Evolutionary conservation across 2,113 vertebrate genomes (phyloP), one percentile per base, ranked within the genome.

Genomic region (Archocentrus centrarchus): DNA sequence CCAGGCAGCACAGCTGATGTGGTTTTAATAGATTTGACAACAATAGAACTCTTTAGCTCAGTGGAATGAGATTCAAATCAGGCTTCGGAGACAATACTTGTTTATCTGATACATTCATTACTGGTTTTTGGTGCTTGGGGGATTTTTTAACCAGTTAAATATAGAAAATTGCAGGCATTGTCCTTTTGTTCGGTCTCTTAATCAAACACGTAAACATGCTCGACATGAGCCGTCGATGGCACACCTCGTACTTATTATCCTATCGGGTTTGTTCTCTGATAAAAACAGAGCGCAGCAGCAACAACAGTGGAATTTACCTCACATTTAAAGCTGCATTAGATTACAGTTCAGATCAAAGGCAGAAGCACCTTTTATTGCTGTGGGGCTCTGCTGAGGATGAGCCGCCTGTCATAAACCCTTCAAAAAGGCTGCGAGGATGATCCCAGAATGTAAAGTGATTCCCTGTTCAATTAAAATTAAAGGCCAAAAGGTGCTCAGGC

Each of bases 371-470:
- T 13, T 80, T 62, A 63, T 77, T 55, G 27, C 76, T 77, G 4
- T 8, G 61, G 32, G 66, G 75, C 58, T 57, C 27, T 53, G 22
- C 27, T 20, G 22, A 75, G 80, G 60, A 78, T 75, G 64, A 57
- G 58, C 75, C 53, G 61, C 44, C 78, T 70, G 75, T 84, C 80
- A 81, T 30, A 80, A 62, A 77, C 20, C 53, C 41, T 73, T 64
- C 62, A 75, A 57, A 82, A 60, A 32, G 53, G 62, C 18, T 61
- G 32, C 24, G 3, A 24, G 70, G 80, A 77, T 64, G 39, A 79
- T 79, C 63, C 37, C n/a, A 20, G 63, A 88, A 89, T 84, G 73
- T 24, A 75, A 79, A 84, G 63, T 20, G 14, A 84, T 79, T 87
- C 87, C 61, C 68, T 32, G 73, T 79, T 68, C 7, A 55, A 79